Evolutionary conservation across 2,888 invertebrate genomes (phyloP), one percentile per base, ranked within the genome.

Genomic region (Cerastoderma edule): DNA sequence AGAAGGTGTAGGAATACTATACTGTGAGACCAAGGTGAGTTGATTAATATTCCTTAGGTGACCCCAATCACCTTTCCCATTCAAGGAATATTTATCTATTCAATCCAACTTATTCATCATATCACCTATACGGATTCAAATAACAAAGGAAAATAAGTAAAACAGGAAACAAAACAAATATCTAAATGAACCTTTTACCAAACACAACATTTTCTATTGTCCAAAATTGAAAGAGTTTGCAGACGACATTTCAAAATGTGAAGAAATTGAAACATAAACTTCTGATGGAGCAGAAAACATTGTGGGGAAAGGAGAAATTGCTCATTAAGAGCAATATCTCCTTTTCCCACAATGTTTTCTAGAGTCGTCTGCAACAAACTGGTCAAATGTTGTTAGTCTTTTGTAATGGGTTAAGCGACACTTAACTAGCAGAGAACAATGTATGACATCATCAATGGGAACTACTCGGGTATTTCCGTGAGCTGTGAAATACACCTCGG

Each of bases 321-420:
- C 32, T 33, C 16, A 24, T 33, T 32, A 35, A 1, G 16, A 33
- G 57, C 57, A 33, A 13, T 33, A 35, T 57, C 33, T 57, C 30
- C 6, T n/a, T 57, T 56, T 57, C 2, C 32, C 35, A 57, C 35
- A 35, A 33, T 33, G 57, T 57, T 57, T 57, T 32, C 57, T 6
- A 57, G 4, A 48, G n/a, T n/a, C n/a, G n/a, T n/a, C n/a, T n/a
- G n/a, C n/a, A n/a, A n/a, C n/a, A n/a, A n/a, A n/a, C n/a, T n/a
- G n/a, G n/a, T n/a, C n/a, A n/a, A n/a, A n/a, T n/a, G n/a, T n/a
- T n/a, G n/a, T n/a, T n/a, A n/a, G n/a, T n/a, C n/a, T n/a, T n/a
- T n/a, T n/a, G n/a, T n/a, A n/a, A n/a, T n/a, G n/a, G n/a, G n/a
- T n/a, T 19, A 48, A 48, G 8, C 8, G 16, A 16, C 39, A 39